These are phyloP conservation scores for Gouania willdenowi DNA, from an alignment of 2,797 vertebrate genomes.

Conservation along the genomic window DNA sequence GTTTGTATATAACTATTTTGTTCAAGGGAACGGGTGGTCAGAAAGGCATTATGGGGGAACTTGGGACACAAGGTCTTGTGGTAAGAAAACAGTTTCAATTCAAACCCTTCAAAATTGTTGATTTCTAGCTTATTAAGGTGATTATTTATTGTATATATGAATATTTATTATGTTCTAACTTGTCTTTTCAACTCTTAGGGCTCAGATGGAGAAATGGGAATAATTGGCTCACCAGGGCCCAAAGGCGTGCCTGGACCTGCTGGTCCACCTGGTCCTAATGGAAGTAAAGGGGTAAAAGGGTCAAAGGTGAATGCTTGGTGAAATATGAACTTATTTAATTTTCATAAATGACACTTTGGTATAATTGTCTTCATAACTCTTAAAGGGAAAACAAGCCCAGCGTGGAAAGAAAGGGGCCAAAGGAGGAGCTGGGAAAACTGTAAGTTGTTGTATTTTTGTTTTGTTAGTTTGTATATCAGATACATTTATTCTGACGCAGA, in stretches of 20 bases:
- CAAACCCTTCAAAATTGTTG: fast-evolving
- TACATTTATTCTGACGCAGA: not conserved
- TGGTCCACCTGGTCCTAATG: constrained; percentile 60
- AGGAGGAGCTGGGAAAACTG: constrained; percentile 58
- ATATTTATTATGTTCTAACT: no score
- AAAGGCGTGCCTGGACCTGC: constrained; percentile 63
- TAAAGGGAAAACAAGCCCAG: constrained; percentile 54
- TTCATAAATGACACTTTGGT: not conserved
- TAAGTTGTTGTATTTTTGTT: constrained; percentile 44
- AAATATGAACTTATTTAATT: no score
- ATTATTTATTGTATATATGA: no score
- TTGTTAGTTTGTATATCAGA: not conserved
- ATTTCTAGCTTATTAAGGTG: no score
- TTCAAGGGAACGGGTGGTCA: constrained; percentile 57
- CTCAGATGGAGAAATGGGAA: constrained; percentile 36
- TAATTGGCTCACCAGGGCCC: constrained; percentile 45
- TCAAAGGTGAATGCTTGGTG: constrained; percentile 59
- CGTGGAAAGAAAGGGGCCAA: constrained; percentile 58
- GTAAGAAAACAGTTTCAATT: constrained; percentile 43
- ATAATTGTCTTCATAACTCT: not conserved
- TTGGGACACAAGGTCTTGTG: constrained; percentile 48
- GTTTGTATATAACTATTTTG: constrained; percentile 2
- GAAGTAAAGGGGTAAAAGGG: constrained; percentile 59
- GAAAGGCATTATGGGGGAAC: constrained; percentile 60
- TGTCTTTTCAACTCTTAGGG: constrained; percentile 56